Percentiles rank a stretch among this genome's conserved stretches.
Conservation (phyloP, 1,140 invertebrate species). For the Macrotrachela quadricornifera region DNA sequence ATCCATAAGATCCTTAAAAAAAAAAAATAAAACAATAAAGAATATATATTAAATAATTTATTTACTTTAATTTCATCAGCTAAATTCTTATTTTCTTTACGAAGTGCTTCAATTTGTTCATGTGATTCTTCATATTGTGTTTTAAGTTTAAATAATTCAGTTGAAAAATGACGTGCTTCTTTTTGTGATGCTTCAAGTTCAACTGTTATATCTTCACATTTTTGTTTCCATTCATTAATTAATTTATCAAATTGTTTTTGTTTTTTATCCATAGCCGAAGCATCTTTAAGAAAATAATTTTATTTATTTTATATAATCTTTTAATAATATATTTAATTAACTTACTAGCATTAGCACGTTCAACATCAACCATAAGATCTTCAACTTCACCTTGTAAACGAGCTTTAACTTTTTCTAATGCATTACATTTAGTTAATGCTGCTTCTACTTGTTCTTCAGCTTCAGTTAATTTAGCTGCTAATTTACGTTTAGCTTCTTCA, state of each 20-base stretch:
- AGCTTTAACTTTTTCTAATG: slow-evolving; percentile 89
- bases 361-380: slow-evolving; percentile 88
- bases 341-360: slow-evolving; percentile 38
- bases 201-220: slow-evolving; percentile 82
- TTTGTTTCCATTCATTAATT: slow-evolving; percentile 97
- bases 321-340: too few relatives aligned
- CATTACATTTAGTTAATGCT: slow-evolving; percentile 82
- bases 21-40: too few relatives aligned
- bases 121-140: slow-evolving; percentile 85
- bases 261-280: slow-evolving; percentile 93
- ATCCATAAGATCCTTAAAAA: slow-evolving; percentile 59
- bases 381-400: slow-evolving; percentile 87
- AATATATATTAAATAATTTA: too few relatives aligned
- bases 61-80: slow-evolving; percentile 37
- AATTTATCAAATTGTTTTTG: slow-evolving; percentile 99
- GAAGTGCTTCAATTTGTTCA: slow-evolving; percentile 84
- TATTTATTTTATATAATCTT: too few relatives aligned
- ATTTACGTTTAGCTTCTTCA: slow-evolving; percentile 89
- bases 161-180: slow-evolving; percentile 95
- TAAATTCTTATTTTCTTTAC: slow-evolving; percentile 96
- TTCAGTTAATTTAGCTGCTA: slow-evolving; percentile 80
- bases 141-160: slow-evolving; percentile 93
- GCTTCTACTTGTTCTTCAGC: slow-evolving; percentile 57
- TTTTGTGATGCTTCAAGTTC: slow-evolving; percentile 94
- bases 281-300: slow-evolving; percentile 33